Conservation (phyloP, 2,888 invertebrate genomes). For the Actias luna region DNA sequence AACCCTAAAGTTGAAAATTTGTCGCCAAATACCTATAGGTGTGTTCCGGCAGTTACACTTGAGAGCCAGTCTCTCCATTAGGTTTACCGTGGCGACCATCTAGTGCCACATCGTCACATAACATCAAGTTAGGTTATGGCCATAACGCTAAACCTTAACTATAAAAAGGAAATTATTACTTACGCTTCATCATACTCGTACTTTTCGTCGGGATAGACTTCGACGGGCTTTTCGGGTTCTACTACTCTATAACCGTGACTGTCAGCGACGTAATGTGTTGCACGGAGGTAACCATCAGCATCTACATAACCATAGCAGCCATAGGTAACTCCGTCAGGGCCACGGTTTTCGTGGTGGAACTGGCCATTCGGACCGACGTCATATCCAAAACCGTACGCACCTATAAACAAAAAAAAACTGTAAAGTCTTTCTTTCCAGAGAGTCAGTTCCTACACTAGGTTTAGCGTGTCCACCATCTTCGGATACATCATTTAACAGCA, state of each 20-base stretch:
- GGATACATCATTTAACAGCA: too few species aligned
- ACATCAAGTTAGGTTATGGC: too few species aligned
- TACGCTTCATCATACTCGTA: slow-evolving; percentile 71
- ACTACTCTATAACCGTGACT: slow-evolving; percentile 89
- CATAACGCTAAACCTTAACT: too few species aligned
- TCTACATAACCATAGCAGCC: slow-evolving; percentile 91
- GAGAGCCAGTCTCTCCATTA: too few species aligned
- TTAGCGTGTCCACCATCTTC: too few species aligned
- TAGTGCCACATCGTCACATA: too few species aligned
- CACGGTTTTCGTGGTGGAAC: slow-evolving; percentile 89
- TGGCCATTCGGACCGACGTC: slow-evolving; percentile 88
- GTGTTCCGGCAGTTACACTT: too few species aligned
- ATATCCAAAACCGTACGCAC: slow-evolving; percentile 89
- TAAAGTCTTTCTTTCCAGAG: too few species aligned
- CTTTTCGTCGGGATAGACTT: slow-evolving; percentile 82
- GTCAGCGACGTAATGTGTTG: slow-evolving; percentile 89
- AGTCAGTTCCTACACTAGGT: too few species aligned
- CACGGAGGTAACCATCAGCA: slow-evolving; percentile 84
- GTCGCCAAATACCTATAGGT: too few species aligned
- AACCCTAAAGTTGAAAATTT: too few species aligned
- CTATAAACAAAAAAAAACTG: slow-evolving; percentile 55
- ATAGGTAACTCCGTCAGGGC: slow-evolving; percentile 89
- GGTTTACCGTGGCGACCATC: too few species aligned
- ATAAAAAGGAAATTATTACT: slow-evolving; percentile 35
- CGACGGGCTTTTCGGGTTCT: slow-evolving; percentile 85